These are phyloP conservation scores for Chrysina gloriosa DNA, from an alignment of 2,888 invertebrate species.

Conservation along the genomic window DNA sequence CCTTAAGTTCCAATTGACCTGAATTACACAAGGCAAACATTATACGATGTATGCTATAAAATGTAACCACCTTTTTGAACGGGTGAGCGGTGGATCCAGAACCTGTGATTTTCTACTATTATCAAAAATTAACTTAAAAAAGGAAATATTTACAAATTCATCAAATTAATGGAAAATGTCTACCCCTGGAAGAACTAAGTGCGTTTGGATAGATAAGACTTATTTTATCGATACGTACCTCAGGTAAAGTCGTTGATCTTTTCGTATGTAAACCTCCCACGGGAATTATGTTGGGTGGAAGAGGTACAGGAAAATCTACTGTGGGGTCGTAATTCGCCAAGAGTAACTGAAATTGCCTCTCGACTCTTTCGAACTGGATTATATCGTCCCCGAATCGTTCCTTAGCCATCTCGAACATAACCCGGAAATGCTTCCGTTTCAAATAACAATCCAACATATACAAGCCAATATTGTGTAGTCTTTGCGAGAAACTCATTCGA, in stretches of 20 bases:
- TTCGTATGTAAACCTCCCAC: slow-evolving; percentile 59
- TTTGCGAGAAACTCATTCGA: slow-evolving; percentile 50
- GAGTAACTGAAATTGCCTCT: slow-evolving; percentile 53
- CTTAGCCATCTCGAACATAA: slow-evolving; percentile 44
- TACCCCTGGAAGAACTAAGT: background rate
- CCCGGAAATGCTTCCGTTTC: slow-evolving; percentile 39
- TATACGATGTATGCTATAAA: too few species aligned
- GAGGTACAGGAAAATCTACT: slow-evolving; percentile 54
- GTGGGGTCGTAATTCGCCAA: slow-evolving; percentile 56
- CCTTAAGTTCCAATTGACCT: too few species aligned
- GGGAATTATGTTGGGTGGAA: slow-evolving; percentile 60
- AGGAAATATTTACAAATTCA: slow-evolving; percentile 35
- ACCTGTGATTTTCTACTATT: too few species aligned
- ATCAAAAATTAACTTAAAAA: too few species aligned
- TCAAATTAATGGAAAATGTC: background rate
- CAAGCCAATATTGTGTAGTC: slow-evolving; percentile 47
- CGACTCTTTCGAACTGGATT: slow-evolving; percentile 47
- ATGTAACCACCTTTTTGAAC: too few species aligned
- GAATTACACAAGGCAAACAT: too few species aligned
- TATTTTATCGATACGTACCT: too few species aligned
- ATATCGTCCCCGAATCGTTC: slow-evolving; percentile 51
- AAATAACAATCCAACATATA: slow-evolving; percentile 22
- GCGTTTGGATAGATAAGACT: too few species aligned
- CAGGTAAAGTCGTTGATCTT: slow-evolving; percentile 52
- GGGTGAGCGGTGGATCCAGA: too few species aligned